Evolutionary conservation across 2,113 vertebrate species (phyloP), one percentile per base, ranked within the genome.

Genomic region (Leiothrix lutea): DNA sequence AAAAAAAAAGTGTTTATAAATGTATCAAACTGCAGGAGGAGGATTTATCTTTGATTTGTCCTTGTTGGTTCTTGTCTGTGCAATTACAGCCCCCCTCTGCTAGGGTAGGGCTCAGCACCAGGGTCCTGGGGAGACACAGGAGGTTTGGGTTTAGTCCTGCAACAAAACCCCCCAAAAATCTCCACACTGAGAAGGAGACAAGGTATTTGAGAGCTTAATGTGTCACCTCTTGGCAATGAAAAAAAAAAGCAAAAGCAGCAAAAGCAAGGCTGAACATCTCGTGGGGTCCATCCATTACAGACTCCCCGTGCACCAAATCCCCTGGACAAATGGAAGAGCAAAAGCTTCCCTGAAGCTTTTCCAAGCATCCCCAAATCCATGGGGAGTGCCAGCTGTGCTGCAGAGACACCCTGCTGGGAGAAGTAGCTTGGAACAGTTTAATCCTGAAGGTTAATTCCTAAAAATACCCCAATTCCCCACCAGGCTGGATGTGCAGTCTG

Each of bases 1-100:
- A 58, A 56, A 54, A 56, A n/a, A 14, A 22, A 23, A 21, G 21
- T 3, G 35, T 56, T 87, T 81, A 29, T 67, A 80, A 71, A 44
- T 23, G 56, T 47, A 72, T 51, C 54, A 29, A 66, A 67, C 75
- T 35, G 60, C 69, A 71, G 73, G 69, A 83, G 58, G 3, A 33
- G 66, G 23, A 28, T 83, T 93, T 83, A 60, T 83, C 82, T 88
- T 92, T 92, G 85, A 61, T 80, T 90, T 93, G 47, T 42, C 75
- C 61, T 91, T 91, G 86, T 57, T 7, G 2, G 47, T 35, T 83
- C 81, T 80, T 78, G 38, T 8, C 51, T 78, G 44, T 80, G 44
- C 51, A 64, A 74, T 84, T 78, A 67, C 80, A 81, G 6, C 24
- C 25, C 8, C 20, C 22, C 42, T 77, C 79, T 93, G 64, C 79